These are phyloP conservation scores for Psilopogon haemacephalus DNA, from an alignment of 2,113 vertebrate species.

Conservation along the genomic window DNA sequence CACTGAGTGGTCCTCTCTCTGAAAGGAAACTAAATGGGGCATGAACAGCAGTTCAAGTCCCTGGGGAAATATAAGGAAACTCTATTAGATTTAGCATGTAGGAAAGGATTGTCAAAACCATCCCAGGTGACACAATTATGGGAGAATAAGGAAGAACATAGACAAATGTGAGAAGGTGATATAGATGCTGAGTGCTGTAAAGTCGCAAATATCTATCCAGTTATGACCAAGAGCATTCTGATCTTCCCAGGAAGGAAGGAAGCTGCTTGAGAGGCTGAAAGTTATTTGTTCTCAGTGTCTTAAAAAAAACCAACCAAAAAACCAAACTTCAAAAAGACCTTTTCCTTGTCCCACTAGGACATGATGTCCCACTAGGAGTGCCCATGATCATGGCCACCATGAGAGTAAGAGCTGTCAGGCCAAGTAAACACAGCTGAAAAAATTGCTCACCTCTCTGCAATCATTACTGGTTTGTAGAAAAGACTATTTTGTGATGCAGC, in stretches of 20 bases:
- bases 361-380: too few relatives aligned
- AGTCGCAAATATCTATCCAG: not conserved
- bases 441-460: not conserved
- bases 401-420: not conserved
- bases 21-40: conserved; percentile 29
- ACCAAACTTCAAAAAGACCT: not conserved
- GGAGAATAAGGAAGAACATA: not conserved
- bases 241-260: not conserved
- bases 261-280: not conserved
- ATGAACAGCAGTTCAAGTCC: conserved; percentile 24
- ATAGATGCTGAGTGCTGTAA: not conserved
- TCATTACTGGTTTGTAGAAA: not conserved
- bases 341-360: too few relatives aligned
- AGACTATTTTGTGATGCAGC: not conserved
- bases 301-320: too few relatives aligned
- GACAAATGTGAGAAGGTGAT: conserved; percentile 30
- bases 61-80: conserved; percentile 42
- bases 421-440: not conserved
- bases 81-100: conserved; percentile 40
- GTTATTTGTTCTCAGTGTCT: not conserved
- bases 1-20: not conserved
- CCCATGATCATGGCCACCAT: not conserved
- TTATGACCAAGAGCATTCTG: not conserved
- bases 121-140: conserved; percentile 33
- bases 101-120: conserved; percentile 33